A percentile compares a stretch with the other conserved stretches of the same genome.
Evolutionary conservation across 2,888 invertebrate genomes (phyloP).

Genomic region (Drosophila meridionalis): DNA sequence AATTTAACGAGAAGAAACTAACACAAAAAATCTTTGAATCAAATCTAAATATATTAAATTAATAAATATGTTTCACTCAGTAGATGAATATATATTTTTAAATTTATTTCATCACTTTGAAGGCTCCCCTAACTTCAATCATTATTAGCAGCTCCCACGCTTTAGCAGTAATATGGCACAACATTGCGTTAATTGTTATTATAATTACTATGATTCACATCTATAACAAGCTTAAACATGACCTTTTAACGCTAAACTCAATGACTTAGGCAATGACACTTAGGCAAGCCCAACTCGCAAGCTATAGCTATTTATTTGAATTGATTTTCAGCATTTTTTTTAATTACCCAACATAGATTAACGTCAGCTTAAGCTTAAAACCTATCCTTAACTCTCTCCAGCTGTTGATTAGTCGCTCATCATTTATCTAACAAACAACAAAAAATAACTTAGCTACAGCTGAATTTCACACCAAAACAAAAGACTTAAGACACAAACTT

Average conservation of each 20-base stretch:
- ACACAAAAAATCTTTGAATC: no score
- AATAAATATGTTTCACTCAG: no score
- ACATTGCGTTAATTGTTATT: constrained; percentile 9
- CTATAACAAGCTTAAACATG: neutral
- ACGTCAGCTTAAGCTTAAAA: neutral
- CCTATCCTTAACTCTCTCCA: constrained; percentile 11
- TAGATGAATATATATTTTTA: neutral
- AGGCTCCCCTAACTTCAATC: neutral
- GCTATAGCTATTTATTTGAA: neutral
- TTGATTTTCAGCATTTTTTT: neutral
- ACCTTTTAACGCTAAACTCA: neutral
- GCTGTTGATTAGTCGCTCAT: constrained; percentile 2
- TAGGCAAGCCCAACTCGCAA: neutral
- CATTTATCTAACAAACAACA: constrained; percentile 2
- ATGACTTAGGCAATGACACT: neutral
- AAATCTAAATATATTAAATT: no score
- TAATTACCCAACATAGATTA: constrained; percentile 12
- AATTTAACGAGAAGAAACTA: no score
- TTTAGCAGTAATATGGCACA: neutral
- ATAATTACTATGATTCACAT: neutral
- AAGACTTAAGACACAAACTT: constrained; percentile 68
- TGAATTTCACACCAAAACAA: constrained; percentile 39
- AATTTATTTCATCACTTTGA: neutral
- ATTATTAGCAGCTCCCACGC: constrained; percentile 4
- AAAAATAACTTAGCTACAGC: neutral